phyloP scores from a whole-genome alignment of 2,797 vertebrate species.

The Cryptoprocta ferox region DNA sequence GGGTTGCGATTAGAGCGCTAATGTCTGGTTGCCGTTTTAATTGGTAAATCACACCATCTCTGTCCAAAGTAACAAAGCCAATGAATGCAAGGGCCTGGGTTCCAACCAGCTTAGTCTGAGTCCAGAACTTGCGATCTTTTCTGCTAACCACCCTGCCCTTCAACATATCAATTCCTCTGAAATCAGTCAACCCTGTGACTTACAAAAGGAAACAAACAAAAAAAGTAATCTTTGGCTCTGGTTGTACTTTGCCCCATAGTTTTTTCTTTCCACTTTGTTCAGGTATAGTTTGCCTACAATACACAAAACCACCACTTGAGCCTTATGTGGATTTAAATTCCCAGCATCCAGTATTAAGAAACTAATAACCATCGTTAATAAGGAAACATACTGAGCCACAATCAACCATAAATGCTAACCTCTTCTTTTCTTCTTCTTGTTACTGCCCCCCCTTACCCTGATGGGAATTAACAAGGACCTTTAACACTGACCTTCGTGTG shows the following conservation, averaged over 20 bases:
- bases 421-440: not conserved
- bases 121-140: not conserved
- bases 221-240: not conserved
- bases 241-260: not conserved
- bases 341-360: not conserved
- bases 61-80: not conserved
- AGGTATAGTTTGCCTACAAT: not conserved
- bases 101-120: fast-evolving
- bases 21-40: not conserved
- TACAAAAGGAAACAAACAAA: no score
- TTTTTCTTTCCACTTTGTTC: not conserved
- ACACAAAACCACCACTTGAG: not conserved
- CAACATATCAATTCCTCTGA: no score
- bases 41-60: not conserved
- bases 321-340: not conserved
- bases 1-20: not conserved
- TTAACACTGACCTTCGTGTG: no score
- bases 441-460: not conserved
- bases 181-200: not conserved
- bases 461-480: not conserved
- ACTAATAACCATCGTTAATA: not conserved
- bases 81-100: not conserved
- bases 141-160: fast-evolving
- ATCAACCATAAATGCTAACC: not conserved
- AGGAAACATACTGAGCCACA: not conserved